These are phyloP conservation scores for Xenopus laevis DNA, from an alignment of 2,113 vertebrate species.

Conservation along the genomic window DNA sequence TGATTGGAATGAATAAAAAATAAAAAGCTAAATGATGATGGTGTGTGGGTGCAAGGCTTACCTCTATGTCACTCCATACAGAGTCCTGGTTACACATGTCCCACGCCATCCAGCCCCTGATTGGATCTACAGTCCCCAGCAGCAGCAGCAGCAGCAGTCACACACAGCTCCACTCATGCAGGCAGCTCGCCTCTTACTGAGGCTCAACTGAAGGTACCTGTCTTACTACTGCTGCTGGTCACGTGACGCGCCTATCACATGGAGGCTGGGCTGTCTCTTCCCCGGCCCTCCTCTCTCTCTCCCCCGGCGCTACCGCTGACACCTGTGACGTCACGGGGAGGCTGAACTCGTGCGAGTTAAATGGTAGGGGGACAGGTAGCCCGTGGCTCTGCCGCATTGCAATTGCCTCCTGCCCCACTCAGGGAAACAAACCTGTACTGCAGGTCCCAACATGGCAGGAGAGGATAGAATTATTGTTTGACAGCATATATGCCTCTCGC, in stretches of 20 bases:
- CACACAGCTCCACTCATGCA: slow-evolving; percentile 72
- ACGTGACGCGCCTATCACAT: slow-evolving; percentile 99
- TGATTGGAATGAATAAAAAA: not conserved
- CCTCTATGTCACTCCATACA: slow-evolving; percentile 96
- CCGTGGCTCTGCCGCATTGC: not conserved
- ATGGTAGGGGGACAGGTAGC: slow-evolving; percentile 29
- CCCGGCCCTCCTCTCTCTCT: slow-evolving; percentile 67
- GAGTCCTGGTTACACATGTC: slow-evolving; percentile 97
- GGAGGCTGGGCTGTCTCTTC: slow-evolving; percentile 95
- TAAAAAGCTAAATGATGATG: not conserved
- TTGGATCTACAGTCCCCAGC: slow-evolving; percentile 64
- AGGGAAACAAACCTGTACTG: too few species aligned
- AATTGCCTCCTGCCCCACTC: not conserved
- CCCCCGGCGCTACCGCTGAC: slow-evolving; percentile 53
- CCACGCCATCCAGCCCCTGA: slow-evolving; percentile 98
- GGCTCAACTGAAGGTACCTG: slow-evolving; percentile 96
- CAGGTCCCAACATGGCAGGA: too few species aligned
- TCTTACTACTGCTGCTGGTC: slow-evolving; percentile 98
- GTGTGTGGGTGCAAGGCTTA: slow-evolving; percentile 70
- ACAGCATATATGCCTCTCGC: too few species aligned
- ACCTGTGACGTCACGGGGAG: slow-evolving; percentile 80
- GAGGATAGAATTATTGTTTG: too few species aligned
- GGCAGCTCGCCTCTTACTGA: slow-evolving; percentile 88
- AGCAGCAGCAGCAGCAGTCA: too few species aligned
- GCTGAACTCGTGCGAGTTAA: slow-evolving; percentile 84